Evolutionary conservation across 2,797 vertebrate genomes (phyloP).

Genomic region (Muraenolepis orangiensis): DNA sequence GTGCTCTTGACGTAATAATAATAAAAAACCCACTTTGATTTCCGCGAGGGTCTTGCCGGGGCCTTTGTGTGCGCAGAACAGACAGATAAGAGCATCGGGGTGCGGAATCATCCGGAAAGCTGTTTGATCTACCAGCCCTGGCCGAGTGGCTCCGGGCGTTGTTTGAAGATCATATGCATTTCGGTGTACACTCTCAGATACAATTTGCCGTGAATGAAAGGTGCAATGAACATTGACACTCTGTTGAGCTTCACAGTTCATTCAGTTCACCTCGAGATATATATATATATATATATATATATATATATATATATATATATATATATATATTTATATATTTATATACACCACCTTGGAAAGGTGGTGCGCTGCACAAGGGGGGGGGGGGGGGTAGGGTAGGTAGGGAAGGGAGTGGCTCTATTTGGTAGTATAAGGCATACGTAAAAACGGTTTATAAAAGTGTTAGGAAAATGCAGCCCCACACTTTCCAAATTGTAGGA

Average conservation of each 20-base stretch:
- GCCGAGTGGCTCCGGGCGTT: not conserved
- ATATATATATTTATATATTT: too few species aligned
- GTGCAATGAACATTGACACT: not conserved
- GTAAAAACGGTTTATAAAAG: too few species aligned
- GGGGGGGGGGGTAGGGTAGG: too few species aligned
- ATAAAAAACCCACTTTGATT: slow-evolving; percentile 44
- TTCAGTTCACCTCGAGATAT: too few species aligned
- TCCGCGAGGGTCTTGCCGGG: not conserved
- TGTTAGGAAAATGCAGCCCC: too few species aligned
- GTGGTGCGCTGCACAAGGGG: too few species aligned
- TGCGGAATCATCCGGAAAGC: slow-evolving; percentile 28
- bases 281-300: too few species aligned
- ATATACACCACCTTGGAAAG: too few species aligned
- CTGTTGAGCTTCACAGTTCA: not conserved
- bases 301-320: too few species aligned
- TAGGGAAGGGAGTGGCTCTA: too few species aligned
- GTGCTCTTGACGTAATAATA: slow-evolving; percentile 54
- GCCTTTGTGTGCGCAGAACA: slow-evolving; percentile 40
- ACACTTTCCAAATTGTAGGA: too few species aligned
- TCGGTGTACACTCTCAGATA: not conserved
- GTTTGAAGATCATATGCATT: not conserved
- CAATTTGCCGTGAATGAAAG: not conserved
- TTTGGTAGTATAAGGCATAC: too few species aligned
- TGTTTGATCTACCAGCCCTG: slow-evolving; percentile 20
- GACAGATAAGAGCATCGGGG: slow-evolving; percentile 42